Evolutionary conservation across 2,888 invertebrate genomes (phyloP), one percentile per base, ranked within the genome.

Genomic region (Drosophila mimica): DNA sequence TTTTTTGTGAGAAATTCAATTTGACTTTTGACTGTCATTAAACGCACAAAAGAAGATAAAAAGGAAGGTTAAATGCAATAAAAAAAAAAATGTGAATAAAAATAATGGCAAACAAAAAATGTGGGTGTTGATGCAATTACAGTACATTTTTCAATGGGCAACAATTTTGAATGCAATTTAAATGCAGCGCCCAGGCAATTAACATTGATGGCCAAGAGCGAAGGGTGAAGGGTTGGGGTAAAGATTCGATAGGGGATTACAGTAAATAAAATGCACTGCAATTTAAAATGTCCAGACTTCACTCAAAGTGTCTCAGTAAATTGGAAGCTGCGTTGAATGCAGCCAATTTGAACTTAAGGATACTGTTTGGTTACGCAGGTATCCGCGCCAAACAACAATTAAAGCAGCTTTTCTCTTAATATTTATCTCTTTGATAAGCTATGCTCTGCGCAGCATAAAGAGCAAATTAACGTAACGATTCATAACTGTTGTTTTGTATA

Each of bases 111-210:
- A 59, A 59, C 46, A 43, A 46, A 6, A 46, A 46, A 25, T 70
- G 73, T 70, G 88, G 85, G 75, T 70, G 85, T 79, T 78, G 73
- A 76, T 63, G 82, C 79, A 73, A 69, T 74, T 71, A 70, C 62
- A 63, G 77, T 73, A 65, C 54, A 78, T 73, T 81, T 78, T 65
- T 48, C 53, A 69, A 66, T 69, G 54, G 63, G 51, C 66, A 67
- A 66, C 70, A 82, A 70, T 74, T 77, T 82, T 71, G 56, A 70
- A 70, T 31, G 72, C 74, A 75, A 79, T 82, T 88, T 79, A 75
- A 76, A 80, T 61, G 66, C 72, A 53, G 40, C 49, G 62, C 52
- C 40, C 46, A 17, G 60, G 74, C 86, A 88, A 85, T 85, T 85
- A 85, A 82, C 86, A 59, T 76, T 88, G 82, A 89, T 82, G 77